A percentile compares a stretch with the other conserved stretches of the same genome.
Evolutionary conservation across 2,797 vertebrate species (phyloP).

Genomic region (Acropternis orthonyx): DNA sequence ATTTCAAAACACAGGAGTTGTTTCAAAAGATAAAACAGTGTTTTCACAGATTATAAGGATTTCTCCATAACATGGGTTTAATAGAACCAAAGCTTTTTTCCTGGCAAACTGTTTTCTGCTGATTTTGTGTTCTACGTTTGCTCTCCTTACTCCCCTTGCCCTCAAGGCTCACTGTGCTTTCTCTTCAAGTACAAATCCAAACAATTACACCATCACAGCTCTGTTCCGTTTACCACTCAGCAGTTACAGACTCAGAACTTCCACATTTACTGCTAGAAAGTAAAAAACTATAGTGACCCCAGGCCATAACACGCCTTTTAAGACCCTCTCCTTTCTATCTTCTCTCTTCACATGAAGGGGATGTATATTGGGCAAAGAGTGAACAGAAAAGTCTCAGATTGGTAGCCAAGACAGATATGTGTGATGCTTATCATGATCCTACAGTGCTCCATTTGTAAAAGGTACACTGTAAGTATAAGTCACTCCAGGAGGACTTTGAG

Average conservation of each 20-base stretch:
- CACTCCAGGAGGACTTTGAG: not conserved
- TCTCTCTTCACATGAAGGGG: not conserved
- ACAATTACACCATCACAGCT: not conserved
- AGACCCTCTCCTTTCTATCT: not conserved
- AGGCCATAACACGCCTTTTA: not conserved
- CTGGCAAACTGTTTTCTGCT: not conserved
- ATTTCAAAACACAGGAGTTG: not conserved
- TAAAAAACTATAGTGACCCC: not conserved
- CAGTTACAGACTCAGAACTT: constrained; percentile 7
- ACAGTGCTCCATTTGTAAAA: not conserved
- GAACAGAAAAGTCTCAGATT: not conserved
- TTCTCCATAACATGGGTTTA: not conserved
- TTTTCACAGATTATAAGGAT: not conserved
- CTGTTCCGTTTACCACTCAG: constrained; percentile 18
- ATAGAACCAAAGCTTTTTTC: not conserved
- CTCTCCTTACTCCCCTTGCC: not conserved
- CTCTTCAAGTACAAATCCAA: not conserved
- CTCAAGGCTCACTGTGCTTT: not conserved
- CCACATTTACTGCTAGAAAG: not conserved
- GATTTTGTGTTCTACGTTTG: not conserved
- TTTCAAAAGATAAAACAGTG: not conserved
- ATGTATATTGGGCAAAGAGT: not conserved
- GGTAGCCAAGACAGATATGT: not conserved
- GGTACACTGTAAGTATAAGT: not conserved
- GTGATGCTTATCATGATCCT: not conserved